Base-by-base conservation (phyloP, 2,888 invertebrate species). In the Eupithecia centaureata region DNA sequence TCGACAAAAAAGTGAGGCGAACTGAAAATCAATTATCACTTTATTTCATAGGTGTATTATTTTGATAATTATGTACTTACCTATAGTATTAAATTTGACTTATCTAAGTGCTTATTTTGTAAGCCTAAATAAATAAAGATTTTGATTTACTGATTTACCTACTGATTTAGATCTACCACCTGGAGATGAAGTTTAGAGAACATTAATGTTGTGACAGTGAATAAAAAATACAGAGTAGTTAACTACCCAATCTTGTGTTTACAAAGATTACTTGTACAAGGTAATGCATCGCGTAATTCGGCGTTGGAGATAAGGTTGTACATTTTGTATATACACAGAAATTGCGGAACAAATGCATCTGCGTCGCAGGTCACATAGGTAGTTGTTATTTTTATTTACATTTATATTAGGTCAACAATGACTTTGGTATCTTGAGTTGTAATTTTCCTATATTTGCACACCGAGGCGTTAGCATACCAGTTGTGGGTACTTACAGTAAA, bases 371-470 rank as follows among this genome's bases (percentile, higher is more conserved):
- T 22, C 18, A 47, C 4, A 47, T 10, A 22, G 10, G 8, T 42
- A 22, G 10, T 22, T 42, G 18, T 1, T 42, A 18, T 42, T 10
- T 7, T 22, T 47, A 47, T 47, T 38, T 38, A 38, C n/a, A 18
- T 42, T 42, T 18, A 42, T 18, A 18, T n/a, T 42, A 42, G 18
- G 38, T 18, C 42, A 42, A 42, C 42, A 42, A 47, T 22, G 47
- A 47, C 47, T 47, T 47, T n/a, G 12, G 18, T 22, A 32, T 56
- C 56, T 56, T 33, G 32, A 56, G n/a, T 13, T 32, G 92, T 92
- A 92, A 78, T 92, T 92, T 92, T 92, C 92, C 92, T 77, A 84
- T 91, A 86, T 92, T 92, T 91, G 85, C 84, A 12, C 75, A 81
- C 78, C 80, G 77, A 81, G 82, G 83, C 80, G 84, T 85, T 81